Conservation (phyloP, 2,797 vertebrate genomes). For the Rachycentron canadum region DNA sequence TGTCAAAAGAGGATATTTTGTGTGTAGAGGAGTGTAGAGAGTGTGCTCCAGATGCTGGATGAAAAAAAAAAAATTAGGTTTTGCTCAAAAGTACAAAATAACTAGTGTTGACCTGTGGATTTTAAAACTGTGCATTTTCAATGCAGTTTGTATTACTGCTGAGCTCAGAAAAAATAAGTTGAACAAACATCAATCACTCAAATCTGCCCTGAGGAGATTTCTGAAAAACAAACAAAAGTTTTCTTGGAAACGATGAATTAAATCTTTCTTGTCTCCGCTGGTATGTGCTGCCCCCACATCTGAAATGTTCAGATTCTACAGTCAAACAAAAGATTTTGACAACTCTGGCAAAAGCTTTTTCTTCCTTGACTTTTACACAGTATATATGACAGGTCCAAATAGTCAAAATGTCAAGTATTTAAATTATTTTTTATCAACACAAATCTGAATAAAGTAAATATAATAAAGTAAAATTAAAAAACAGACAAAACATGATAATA, state of each 20-base stretch:
- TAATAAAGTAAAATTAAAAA: too few species aligned
- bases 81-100: neutral
- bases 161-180: too few species aligned
- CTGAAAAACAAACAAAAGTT: too few species aligned
- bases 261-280: too few species aligned
- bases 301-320: neutral
- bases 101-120: neutral
- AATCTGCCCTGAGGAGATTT: neutral
- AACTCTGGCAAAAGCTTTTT: neutral
- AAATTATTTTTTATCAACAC: too few species aligned
- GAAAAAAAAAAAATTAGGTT: neutral
- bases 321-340: neutral
- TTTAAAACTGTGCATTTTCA: too few species aligned
- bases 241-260: neutral
- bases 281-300: too few species aligned
- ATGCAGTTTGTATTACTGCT: neutral
- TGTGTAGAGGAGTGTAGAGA: neutral
- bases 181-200: neutral
- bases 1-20: conserved; percentile 9
- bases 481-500: too few species aligned
- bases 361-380: too few species aligned
- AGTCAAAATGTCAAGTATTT: too few species aligned
- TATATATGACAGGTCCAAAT: too few species aligned
- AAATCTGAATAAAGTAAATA: too few species aligned
- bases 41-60: neutral